Base-by-base conservation (phyloP, 2,888 invertebrate genomes). In the Nemapogon koenigi region DNA sequence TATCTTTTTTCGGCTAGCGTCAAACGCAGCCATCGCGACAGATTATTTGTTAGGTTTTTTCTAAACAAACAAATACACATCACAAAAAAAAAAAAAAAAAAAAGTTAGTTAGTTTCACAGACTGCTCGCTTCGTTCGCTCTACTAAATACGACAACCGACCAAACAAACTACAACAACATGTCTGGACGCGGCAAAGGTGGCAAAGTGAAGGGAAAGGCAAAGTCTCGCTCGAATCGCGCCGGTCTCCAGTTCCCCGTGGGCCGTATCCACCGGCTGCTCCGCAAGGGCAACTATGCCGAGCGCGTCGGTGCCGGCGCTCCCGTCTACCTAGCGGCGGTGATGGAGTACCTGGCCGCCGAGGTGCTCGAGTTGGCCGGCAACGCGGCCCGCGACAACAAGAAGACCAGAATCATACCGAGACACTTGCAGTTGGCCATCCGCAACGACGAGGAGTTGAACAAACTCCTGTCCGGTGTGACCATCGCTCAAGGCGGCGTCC, bases 381-480 rank as follows among this genome's bases (percentile, higher is more conserved):
- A 87, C 48, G 86, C 85, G 11, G 85, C 86, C 1, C 60, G 79
- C 25, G 87, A 88, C 52, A 89, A 89, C 62, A 85, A 87, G 50
- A 89, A 85, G 60, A 78, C 82, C 2, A 81, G 86, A 67, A 91
- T 93, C 53, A 86, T 88, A 40, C 90, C 91, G 1, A 81, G 91
- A 35, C 91, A 91, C 60, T 72, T 92, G 16, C 88, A 91, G 57
- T 57, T 93, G 46, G 91, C 91, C 16, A 86, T 92, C 43, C 79
- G 89, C 11, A 91, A 90, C 60, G 92, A 93, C 59, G 90, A 91
- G 50, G 92, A 93, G 54, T 69, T 93, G 52, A 90, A 89, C 62
- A 88, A 85, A 59, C 72, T 93, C 36, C 63, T 93, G 3, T 81
- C 84, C 0, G 88, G 88, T 28, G 91, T 91, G 2, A 91, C 90